phyloP scores from a whole-genome alignment of 2,888 invertebrate genomes.

The Buathra laborator region DNA sequence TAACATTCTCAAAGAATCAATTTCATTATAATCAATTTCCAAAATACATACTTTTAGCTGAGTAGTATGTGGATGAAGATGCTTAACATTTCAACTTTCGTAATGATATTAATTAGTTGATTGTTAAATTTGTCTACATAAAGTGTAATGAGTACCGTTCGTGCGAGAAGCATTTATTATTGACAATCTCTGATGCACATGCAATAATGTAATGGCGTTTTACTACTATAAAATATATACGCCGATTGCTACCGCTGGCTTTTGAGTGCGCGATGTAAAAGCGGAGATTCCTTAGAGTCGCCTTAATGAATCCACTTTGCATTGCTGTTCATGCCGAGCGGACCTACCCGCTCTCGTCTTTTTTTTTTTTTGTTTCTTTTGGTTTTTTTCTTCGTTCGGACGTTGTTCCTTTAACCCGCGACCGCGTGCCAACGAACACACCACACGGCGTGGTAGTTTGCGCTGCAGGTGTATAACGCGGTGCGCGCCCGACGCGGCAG shows the following conservation, averaged over 20 bases:
- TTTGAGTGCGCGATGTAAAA: constrained; percentile 75
- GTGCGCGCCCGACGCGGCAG: constrained; percentile 33
- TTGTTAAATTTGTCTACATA: not conserved
- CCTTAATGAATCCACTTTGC: constrained; percentile 83
- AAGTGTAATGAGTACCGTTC: constrained; percentile 8
- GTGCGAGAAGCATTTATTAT: constrained; percentile 23
- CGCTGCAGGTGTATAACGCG: constrained; percentile 45
- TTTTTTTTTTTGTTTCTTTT: constrained; percentile 50
- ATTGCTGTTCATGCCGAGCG: constrained; percentile 62
- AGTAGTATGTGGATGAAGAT: too few relatives aligned
- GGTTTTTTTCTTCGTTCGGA: constrained; percentile 47
- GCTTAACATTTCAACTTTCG: not conserved
- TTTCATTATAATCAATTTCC: too few relatives aligned
- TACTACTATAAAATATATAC: constrained; percentile 54
- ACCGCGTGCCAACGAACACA: constrained; percentile 62
- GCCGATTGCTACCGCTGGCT: constrained; percentile 75
- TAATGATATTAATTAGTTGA: not conserved
- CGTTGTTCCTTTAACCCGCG: constrained; percentile 59
- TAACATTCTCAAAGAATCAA: too few relatives aligned
- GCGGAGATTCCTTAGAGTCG: constrained; percentile 78
- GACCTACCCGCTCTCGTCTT: constrained; percentile 63
- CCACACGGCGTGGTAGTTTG: constrained; percentile 40
- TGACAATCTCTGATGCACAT: constrained; percentile 29
- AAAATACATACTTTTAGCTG: too few relatives aligned
- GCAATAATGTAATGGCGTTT: constrained; percentile 40